These are phyloP conservation scores for Acronicta psi DNA, from an alignment of 2,888 invertebrate genomes.

Conservation along the genomic window DNA sequence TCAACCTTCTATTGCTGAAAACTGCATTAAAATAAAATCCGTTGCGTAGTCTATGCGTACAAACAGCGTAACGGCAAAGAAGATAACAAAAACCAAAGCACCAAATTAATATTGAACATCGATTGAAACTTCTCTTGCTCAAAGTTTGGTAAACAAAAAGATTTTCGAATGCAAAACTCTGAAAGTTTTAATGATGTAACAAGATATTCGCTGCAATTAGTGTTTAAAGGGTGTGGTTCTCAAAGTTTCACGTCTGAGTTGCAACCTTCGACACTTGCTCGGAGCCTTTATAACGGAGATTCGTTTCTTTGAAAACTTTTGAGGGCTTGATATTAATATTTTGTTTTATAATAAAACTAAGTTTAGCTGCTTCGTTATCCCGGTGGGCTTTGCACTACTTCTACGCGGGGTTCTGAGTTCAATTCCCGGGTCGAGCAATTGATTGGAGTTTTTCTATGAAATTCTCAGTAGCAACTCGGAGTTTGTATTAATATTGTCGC, in stretches of 20 bases:
- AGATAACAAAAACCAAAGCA: not conserved
- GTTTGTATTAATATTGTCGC: too few relatives aligned
- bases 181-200: constrained; percentile 55
- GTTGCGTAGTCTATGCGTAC: too few relatives aligned
- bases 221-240: constrained; percentile 2
- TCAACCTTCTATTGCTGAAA: too few relatives aligned
- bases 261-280: constrained; percentile 28
- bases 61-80: too few relatives aligned
- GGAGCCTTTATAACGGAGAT: constrained; percentile 1
- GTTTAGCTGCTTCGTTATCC: too few relatives aligned
- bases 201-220: constrained; percentile 54
- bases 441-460: too few relatives aligned
- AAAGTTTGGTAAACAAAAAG: constrained; percentile 38
- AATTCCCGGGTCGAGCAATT: too few relatives aligned
- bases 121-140: constrained; percentile 17
- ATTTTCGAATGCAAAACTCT: constrained; percentile 36
- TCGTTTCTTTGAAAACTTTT: constrained; percentile 11
- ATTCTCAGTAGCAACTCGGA: too few relatives aligned
- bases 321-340: not conserved
- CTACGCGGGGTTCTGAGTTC: too few relatives aligned
- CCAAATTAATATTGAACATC: constrained; percentile 34
- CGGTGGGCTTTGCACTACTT: too few relatives aligned
- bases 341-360: constrained; percentile 3
- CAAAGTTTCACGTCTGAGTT: constrained; percentile 11
- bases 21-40: too few relatives aligned